A percentile compares a stretch with the other conserved stretches of the same genome.
These are phyloP conservation scores for Ranitomeya imitator DNA, from an alignment of 2,113 vertebrate genomes.

Conservation along the genomic window DNA sequence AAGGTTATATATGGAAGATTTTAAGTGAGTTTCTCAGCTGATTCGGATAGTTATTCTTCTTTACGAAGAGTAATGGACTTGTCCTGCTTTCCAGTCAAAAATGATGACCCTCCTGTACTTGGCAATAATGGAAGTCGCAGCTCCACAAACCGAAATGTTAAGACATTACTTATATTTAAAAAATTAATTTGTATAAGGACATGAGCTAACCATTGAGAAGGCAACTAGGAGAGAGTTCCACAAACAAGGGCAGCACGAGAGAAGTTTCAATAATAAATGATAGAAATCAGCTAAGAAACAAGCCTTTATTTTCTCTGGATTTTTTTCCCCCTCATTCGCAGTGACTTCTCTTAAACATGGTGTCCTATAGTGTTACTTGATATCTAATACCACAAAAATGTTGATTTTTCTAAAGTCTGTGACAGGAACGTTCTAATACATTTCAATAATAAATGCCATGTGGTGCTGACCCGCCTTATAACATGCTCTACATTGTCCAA, in stretches of 20 bases:
- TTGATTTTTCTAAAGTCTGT: constrained; percentile 72
- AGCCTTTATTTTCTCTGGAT: background rate
- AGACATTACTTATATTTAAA: too few species aligned
- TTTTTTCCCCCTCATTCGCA: background rate
- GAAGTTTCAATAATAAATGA: background rate
- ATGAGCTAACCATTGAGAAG: too few species aligned
- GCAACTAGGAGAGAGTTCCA: background rate
- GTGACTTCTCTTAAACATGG: background rate
- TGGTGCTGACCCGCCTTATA: constrained; percentile 73
- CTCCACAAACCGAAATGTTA: too few species aligned
- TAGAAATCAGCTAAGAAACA: background rate
- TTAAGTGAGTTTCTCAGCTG: too few species aligned
- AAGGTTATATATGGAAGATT: too few species aligned
- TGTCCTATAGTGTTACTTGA: constrained; percentile 63
- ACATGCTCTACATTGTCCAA: constrained; percentile 81
- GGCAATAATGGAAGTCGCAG: too few species aligned
- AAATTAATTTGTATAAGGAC: too few species aligned
- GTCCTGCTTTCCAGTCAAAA: too few species aligned
- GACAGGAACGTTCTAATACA: constrained; percentile 69
- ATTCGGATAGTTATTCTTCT: too few species aligned
- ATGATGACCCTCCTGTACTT: too few species aligned
- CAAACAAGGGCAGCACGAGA: background rate
- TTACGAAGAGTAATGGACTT: too few species aligned
- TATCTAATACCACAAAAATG: constrained; percentile 70
- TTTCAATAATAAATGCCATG: constrained; percentile 80